A percentile compares a stretch with the other conserved stretches of the same genome.
These are phyloP conservation scores for Reticulitermes lucifugus DNA, from an alignment of 2,888 invertebrate genomes.

Conservation along the genomic window DNA sequence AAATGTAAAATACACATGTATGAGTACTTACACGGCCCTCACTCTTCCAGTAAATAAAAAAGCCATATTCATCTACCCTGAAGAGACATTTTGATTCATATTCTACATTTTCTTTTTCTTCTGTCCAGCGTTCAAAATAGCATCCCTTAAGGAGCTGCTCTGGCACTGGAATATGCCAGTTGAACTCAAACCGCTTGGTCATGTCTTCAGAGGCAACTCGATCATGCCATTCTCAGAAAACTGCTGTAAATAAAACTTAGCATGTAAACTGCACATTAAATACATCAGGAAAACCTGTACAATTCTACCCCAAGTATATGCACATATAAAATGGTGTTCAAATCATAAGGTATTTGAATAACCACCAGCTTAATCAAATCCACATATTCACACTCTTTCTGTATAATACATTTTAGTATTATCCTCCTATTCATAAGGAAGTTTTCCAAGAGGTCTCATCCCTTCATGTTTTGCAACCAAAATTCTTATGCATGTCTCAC, in stretches of 20 bases:
- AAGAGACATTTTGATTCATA: constrained; percentile 89
- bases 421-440: no score
- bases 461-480: not conserved
- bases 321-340: not conserved
- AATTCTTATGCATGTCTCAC: not conserved
- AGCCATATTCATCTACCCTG: constrained; percentile 96
- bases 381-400: not conserved
- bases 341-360: not conserved
- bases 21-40: constrained; percentile 82
- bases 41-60: constrained; percentile 99
- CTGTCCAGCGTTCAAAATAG: constrained; percentile 97
- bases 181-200: constrained; percentile 99
- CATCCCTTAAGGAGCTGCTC: constrained; percentile 87
- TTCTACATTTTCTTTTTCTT: constrained; percentile 94
- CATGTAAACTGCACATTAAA: not conserved
- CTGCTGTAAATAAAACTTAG: not conserved
- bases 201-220: constrained; percentile 64
- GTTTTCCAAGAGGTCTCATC: no score
- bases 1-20: no score
- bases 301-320: not conserved
- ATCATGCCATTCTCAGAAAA: constrained; percentile 5
- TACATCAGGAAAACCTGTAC: not conserved
- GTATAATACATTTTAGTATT: no score
- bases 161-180: constrained; percentile 97
- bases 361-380: not conserved